Conservation (phyloP, 2,113 vertebrate species). For the Osmerus eperlanus region DNA sequence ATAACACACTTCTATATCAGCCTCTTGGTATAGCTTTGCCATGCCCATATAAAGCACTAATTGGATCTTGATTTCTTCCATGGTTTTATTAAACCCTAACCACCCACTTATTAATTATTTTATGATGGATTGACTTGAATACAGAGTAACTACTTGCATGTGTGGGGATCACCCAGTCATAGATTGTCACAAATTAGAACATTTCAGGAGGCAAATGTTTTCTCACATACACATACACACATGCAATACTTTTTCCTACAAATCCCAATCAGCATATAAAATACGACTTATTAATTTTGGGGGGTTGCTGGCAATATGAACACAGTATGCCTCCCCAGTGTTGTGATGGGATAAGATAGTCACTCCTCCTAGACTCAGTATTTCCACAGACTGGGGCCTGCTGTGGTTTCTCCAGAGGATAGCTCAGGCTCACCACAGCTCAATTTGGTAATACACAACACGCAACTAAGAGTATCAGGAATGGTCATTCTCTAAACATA, state of each 20-base stretch:
- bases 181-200: not conserved
- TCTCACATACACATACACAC: not conserved
- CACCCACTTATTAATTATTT: slow-evolving; percentile 22
- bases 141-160: slow-evolving; percentile 14
- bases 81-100: slow-evolving; percentile 30
- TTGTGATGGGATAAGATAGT: slow-evolving; percentile 33
- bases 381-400: slow-evolving; percentile 27
- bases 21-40: slow-evolving; percentile 12
- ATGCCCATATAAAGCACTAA: slow-evolving; percentile 25
- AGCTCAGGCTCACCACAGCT: slow-evolving; percentile 32
- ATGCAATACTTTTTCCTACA: not conserved
- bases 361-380: slow-evolving; percentile 48
- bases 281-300: not conserved
- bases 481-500: slow-evolving; percentile 32
- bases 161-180: slow-evolving; percentile 2
- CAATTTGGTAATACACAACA: slow-evolving; percentile 45
- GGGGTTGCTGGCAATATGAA: not conserved
- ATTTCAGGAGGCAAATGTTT: not conserved
- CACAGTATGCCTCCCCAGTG: not conserved
- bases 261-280: slow-evolving; percentile 19
- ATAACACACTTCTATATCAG: slow-evolving; percentile 15
- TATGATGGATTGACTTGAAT: slow-evolving; percentile 21
- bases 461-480: slow-evolving; percentile 25
- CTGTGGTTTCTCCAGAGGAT: slow-evolving; percentile 36
- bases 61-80: slow-evolving; percentile 37